phyloP scores from a whole-genome alignment of 2,797 vertebrate species.

The Martes flavigula region DNA sequence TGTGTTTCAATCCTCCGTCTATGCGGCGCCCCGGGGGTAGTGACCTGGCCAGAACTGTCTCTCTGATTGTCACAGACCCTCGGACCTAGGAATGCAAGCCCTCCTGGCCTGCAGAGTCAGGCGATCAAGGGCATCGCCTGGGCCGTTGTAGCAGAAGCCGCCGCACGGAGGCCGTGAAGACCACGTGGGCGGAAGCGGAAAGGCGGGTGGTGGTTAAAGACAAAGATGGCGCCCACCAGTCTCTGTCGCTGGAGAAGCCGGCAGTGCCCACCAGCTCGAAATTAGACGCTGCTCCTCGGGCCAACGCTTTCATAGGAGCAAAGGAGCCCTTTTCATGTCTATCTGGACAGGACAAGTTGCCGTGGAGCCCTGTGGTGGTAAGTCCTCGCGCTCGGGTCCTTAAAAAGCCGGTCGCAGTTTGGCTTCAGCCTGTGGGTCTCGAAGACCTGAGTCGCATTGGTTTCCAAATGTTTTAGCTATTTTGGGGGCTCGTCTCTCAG shows the following conservation, averaged over 20 bases:
- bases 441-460: fast-evolving
- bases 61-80: neutral
- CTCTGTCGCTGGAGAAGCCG: fast-evolving
- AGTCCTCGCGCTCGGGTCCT: neutral
- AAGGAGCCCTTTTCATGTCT: neutral
- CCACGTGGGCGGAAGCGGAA: neutral
- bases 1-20: neutral
- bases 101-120: neutral
- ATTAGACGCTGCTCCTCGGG: neutral
- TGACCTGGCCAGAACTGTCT: neutral
- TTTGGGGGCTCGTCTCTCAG: neutral
- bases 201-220: neutral
- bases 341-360: neutral
- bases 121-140: fast-evolving
- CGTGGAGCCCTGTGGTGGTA: neutral
- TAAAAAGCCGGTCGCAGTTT: neutral
- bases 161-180: neutral
- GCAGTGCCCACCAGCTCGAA: neutral
- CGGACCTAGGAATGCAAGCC: neutral
- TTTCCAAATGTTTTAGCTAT: neutral
- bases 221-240: neutral
- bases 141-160: neutral
- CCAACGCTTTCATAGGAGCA: neutral
- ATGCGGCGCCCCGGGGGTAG: neutral
- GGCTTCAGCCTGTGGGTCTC: too few species aligned